Evolutionary conservation across 2,797 vertebrate species (phyloP).

Genomic region (Diplodus sargus): DNA sequence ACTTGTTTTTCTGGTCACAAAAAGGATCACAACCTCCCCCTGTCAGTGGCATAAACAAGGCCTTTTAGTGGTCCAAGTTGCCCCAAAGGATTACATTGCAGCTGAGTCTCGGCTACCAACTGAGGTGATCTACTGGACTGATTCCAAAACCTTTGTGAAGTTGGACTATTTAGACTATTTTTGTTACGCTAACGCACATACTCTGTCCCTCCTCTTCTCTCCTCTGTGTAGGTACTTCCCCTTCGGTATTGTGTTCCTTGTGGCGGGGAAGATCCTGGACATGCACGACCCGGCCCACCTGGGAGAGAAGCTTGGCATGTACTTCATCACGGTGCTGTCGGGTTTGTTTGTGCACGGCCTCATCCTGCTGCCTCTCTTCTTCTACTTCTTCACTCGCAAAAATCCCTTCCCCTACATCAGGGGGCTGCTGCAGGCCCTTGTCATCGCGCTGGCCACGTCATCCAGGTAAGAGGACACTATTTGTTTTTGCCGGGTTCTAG

Average conservation of each 20-base stretch:
- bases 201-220: neutral
- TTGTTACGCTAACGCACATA: neutral
- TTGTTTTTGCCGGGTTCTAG: neutral
- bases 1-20: too few relatives aligned
- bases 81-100: too few relatives aligned
- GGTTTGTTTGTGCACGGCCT: constrained; percentile 89
- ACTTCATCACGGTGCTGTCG: constrained; percentile 88
- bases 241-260: constrained; percentile 92
- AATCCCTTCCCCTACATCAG: constrained; percentile 90
- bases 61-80: too few relatives aligned
- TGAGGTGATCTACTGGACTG: too few relatives aligned
- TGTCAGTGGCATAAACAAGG: too few relatives aligned
- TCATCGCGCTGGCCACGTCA: constrained; percentile 92
- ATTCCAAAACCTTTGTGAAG: too few relatives aligned
- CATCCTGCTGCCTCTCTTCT: constrained; percentile 88
- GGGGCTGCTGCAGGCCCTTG: constrained; percentile 90
- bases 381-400: constrained; percentile 86
- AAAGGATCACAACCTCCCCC: too few relatives aligned
- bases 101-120: too few relatives aligned
- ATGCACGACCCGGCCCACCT: constrained; percentile 89
- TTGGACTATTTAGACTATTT: too few relatives aligned
- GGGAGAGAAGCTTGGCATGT: constrained; percentile 91
- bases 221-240: constrained; percentile 89
- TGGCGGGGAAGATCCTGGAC: constrained; percentile 92
- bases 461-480: constrained; percentile 84